Evolutionary conservation across 2,113 vertebrate species (phyloP).

Genomic region (Sitta europaea): DNA sequence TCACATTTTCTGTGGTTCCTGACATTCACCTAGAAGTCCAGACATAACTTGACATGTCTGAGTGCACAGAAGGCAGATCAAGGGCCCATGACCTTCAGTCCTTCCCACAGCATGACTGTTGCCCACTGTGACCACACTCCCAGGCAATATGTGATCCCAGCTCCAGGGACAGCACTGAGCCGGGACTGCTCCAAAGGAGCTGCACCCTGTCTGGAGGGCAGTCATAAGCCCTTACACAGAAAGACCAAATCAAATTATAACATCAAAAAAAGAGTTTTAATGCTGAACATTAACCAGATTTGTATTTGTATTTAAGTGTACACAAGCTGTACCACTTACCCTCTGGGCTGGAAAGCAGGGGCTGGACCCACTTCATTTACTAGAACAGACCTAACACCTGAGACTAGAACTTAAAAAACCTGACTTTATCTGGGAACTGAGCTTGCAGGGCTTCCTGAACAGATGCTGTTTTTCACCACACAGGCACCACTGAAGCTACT

Average conservation of each 20-base stretch:
- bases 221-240: no score
- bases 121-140: background rate
- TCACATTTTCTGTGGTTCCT: background rate
- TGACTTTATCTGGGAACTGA: background rate
- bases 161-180: background rate
- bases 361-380: rapidly evolving
- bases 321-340: no score
- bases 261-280: no score
- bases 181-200: background rate
- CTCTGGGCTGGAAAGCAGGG: background rate
- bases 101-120: background rate
- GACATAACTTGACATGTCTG: background rate
- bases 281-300: no score
- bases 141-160: background rate
- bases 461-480: background rate
- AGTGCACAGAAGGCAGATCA: background rate
- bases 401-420: rapidly evolving
- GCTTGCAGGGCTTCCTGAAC: background rate
- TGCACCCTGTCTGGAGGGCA: background rate
- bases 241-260: no score
- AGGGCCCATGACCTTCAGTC: background rate
- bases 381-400: background rate
- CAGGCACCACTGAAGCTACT: background rate
- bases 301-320: no score
- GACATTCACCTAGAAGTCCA: background rate